phyloP scores from a whole-genome alignment of 2,888 invertebrate genomes.

The Cataglyphis altisquamis region DNA sequence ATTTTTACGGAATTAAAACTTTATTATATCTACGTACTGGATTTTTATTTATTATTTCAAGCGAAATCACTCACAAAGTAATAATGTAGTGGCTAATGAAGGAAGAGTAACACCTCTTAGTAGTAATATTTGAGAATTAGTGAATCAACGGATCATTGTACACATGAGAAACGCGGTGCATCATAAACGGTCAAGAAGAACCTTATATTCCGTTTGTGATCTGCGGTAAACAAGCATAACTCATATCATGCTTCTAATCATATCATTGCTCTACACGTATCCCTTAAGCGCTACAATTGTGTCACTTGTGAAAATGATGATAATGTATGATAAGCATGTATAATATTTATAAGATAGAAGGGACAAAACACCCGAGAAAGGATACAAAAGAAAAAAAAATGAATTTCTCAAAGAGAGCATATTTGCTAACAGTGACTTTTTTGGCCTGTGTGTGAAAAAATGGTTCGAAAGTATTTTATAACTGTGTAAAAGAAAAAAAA shows the following conservation, averaged over 20 bases:
- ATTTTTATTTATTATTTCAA: slow-evolving; percentile 10
- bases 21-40: not conserved
- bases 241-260: slow-evolving; percentile 82
- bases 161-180: slow-evolving; percentile 24
- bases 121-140: slow-evolving; percentile 11
- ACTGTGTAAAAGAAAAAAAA: slow-evolving; percentile 62
- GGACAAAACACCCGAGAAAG: slow-evolving; percentile 11
- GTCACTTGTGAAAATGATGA: slow-evolving; percentile 70
- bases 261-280: slow-evolving; percentile 78
- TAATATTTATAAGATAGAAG: slow-evolving; percentile 71
- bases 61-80: slow-evolving; percentile 8
- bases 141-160: slow-evolving; percentile 48
- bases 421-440: slow-evolving; percentile 40
- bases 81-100: not conserved
- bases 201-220: slow-evolving; percentile 44
- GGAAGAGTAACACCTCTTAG: not conserved
- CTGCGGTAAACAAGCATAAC: slow-evolving; percentile 75
- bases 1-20: slow-evolving; percentile 31
- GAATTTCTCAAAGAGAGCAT: slow-evolving; percentile 16
- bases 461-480: slow-evolving; percentile 73
- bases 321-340: slow-evolving; percentile 75
- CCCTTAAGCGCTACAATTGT: slow-evolving; percentile 69
- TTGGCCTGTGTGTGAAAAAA: slow-evolving; percentile 53
- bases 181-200: not conserved
- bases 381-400: not conserved